Evolutionary conservation across 2,888 invertebrate species (phyloP).

Genomic region (Meganola albula): DNA sequence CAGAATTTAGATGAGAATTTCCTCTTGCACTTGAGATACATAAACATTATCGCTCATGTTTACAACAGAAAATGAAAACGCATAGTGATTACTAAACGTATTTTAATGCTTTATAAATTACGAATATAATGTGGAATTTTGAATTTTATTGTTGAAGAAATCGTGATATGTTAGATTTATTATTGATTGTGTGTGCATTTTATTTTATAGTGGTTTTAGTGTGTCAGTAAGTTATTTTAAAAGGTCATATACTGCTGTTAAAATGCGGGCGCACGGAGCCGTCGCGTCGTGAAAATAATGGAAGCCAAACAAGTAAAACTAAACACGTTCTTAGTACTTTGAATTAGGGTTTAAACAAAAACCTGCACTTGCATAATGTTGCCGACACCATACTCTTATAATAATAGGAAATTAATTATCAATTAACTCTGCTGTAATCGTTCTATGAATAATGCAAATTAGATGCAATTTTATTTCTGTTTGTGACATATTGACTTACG

Average conservation of each 20-base stretch:
- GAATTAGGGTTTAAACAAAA: slow-evolving; percentile 52
- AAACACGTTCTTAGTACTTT: slow-evolving; percentile 53
- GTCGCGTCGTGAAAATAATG: slow-evolving; percentile 55
- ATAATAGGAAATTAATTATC: slow-evolving; percentile 39
- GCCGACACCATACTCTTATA: slow-evolving; percentile 21
- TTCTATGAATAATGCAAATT: slow-evolving; percentile 40
- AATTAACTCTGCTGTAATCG: slow-evolving; percentile 38
- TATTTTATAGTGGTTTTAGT: slow-evolving; percentile 33
- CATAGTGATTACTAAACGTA: slow-evolving; percentile 52
- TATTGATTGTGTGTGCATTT: slow-evolving; percentile 21
- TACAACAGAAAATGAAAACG: slow-evolving; percentile 68
- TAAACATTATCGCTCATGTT: slow-evolving; percentile 70
- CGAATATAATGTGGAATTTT: slow-evolving; percentile 38
- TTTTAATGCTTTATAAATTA: slow-evolving; percentile 58
- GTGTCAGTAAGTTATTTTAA: slow-evolving; percentile 58
- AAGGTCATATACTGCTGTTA: slow-evolving; percentile 61
- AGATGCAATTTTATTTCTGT: slow-evolving; percentile 22
- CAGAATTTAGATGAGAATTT: slow-evolving; percentile 73
- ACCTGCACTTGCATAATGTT: slow-evolving; percentile 46
- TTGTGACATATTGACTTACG: slow-evolving; percentile 17
- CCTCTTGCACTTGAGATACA: slow-evolving; percentile 65
- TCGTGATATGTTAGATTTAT: slow-evolving; percentile 20
- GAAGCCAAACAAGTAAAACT: slow-evolving; percentile 58
- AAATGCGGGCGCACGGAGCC: slow-evolving; percentile 70
- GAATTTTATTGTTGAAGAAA: slow-evolving; percentile 28